Conservation (phyloP, 2,797 vertebrate genomes). For the Sphenopsis melanotis region DNA sequence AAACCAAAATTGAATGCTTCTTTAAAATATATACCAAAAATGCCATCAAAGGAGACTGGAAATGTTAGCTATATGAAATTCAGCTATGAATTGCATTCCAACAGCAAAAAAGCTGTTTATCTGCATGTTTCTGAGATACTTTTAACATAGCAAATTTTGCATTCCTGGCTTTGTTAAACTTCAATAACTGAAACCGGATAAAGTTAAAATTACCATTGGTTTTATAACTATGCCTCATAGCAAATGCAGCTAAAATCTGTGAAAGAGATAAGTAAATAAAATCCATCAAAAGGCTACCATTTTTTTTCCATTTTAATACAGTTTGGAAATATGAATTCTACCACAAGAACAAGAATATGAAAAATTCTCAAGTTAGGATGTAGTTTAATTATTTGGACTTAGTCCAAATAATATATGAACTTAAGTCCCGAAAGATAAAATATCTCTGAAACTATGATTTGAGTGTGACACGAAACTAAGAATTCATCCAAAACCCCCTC, state of each 20-base stretch:
- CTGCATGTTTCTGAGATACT: not conserved
- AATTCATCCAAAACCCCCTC: not conserved
- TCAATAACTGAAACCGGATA: not conserved
- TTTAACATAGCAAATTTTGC: not conserved
- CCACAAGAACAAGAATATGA: not conserved
- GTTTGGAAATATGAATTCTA: not conserved
- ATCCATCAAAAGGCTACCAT: fast-evolving
- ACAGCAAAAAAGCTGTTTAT: not conserved
- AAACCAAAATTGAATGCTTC: not conserved
- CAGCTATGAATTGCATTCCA: not conserved
- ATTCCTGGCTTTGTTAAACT: not conserved
- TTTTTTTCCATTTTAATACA: not conserved
- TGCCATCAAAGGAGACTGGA: not conserved
- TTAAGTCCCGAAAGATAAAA: not conserved
- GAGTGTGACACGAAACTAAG: not conserved
- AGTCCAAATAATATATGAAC: not conserved
- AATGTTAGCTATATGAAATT: not conserved
- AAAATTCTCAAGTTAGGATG: not conserved
- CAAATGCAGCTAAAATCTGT: not conserved
- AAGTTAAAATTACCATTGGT: not conserved
- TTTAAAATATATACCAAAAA: not conserved
- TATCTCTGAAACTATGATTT: not conserved
- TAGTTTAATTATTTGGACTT: not conserved
- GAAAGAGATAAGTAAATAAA: not conserved
- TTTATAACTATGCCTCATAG: not conserved